These are phyloP conservation scores for Progne subis DNA, from an alignment of 2,113 vertebrate genomes.

Conservation along the genomic window DNA sequence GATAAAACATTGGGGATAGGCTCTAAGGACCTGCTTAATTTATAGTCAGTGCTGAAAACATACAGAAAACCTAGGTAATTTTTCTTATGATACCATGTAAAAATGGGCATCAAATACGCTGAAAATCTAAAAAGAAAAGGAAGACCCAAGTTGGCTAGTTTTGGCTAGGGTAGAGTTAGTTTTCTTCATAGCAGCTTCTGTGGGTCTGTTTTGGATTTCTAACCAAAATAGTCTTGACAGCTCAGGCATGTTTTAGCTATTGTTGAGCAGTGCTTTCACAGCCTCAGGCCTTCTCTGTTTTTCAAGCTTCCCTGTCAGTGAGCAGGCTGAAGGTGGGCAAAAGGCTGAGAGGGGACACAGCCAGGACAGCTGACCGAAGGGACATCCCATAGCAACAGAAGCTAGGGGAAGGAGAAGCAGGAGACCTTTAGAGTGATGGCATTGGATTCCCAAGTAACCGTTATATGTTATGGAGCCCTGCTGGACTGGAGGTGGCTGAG, in stretches of 20 bases:
- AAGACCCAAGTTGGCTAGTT: neutral
- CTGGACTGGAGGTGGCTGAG: neutral
- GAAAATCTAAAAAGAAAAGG: neutral
- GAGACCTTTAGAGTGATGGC: accelerated
- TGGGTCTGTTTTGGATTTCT: neutral
- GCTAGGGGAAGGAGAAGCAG: neutral
- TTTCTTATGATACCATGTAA: neutral
- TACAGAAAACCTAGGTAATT: neutral
- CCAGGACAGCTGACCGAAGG: neutral
- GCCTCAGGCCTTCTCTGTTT: neutral
- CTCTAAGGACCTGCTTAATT: neutral
- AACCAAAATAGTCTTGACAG: neutral
- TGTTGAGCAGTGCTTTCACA: neutral
- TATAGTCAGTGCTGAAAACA: neutral
- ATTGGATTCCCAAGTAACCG: neutral
- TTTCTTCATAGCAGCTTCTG: neutral
- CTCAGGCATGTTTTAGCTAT: neutral
- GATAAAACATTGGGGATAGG: neutral
- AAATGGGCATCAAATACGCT: neutral
- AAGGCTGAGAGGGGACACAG: neutral
- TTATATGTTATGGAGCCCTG: accelerated
- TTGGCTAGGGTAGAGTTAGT: neutral
- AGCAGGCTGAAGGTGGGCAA: neutral
- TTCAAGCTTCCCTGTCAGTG: neutral
- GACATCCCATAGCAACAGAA: neutral